Base-by-base conservation (phyloP, 2,113 vertebrate species). In the Vidua macroura region DNA sequence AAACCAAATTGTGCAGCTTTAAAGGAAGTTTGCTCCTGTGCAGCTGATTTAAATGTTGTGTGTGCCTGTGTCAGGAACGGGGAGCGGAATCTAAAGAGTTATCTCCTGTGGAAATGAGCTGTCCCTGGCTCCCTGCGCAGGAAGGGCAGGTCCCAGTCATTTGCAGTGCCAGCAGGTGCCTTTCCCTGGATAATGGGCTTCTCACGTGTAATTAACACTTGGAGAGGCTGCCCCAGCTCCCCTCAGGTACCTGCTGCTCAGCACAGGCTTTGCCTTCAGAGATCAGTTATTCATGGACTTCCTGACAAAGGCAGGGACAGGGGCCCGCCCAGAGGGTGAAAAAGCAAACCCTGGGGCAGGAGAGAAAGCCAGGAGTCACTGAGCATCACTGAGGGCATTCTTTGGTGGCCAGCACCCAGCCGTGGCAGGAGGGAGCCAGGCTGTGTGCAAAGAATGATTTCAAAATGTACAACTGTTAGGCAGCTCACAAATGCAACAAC, bases 141-240 rank as follows among this genome's bases (percentile, higher is more conserved):
- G 98, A 97, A 98, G 96, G 97, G 97, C 97, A 96, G 86, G 88
- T 98, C 97, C 98, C 97, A 98, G 97, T 99, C 98, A 98, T 99
- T 99, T 99, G 98, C 98, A 94, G 97, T 98, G 98, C 98, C 99
- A 99, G 99, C 99, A 98, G 99, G 99, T 99, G 98, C 98, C 98
- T 98, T 98, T 98, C 97, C 97, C 97, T 98, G 98, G 98, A 98
- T 99, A 99, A 99, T 98, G 98, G 98, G 98, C 98, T 99, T 98
- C 97, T 95, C 97, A 98, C 97, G 97, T 98, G 98, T 99, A 99
- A 99, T 99, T 99, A 99, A 99, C 99, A 99, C 98, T 96, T 98
- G 84, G 12, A 97, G 97, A 97, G 93, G 97, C 97, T 95, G 96
- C 97, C 98, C 98, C 97, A 96, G 98, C 95, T 74, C 95, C 84